These are phyloP conservation scores for Brachionus rubens DNA, from an alignment of 1,140 invertebrate genomes.

Conservation along the genomic window DNA sequence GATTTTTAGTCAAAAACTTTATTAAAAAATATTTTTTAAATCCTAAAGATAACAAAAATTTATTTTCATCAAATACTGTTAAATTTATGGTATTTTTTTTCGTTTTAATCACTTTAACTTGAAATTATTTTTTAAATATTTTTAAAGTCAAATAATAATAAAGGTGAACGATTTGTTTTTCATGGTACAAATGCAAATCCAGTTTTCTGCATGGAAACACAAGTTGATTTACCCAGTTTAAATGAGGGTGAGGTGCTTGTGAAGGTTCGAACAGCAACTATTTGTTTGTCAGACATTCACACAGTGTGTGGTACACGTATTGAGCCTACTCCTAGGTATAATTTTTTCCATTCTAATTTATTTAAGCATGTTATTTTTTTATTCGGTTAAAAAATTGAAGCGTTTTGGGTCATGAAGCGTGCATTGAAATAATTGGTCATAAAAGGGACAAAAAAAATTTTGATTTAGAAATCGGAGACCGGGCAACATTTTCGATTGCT, in stretches of 20 bases:
- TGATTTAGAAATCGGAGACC: background rate
- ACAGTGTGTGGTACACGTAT: conserved; percentile 24
- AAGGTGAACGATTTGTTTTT: conserved; percentile 1
- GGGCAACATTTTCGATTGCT: conserved; percentile 44
- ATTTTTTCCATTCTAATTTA: background rate
- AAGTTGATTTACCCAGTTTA: background rate
- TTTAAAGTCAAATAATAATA: background rate
- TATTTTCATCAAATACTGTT: no score
- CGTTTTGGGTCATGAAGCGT: conserved; percentile 45
- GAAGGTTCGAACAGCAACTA: conserved; percentile 1
- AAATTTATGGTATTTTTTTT: no score
- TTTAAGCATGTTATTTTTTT: background rate
- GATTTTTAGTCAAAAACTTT: no score
- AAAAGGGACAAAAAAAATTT: conserved; percentile 25
- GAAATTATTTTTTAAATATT: no score
- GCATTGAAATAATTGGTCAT: conserved; percentile 5
- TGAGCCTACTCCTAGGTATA: conserved; percentile 32
- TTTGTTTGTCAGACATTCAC: conserved; percentile 34
- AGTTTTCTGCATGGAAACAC: background rate
- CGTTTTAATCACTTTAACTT: no score
- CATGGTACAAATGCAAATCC: conserved; percentile 23
- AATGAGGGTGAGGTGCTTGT: conserved; percentile 26
- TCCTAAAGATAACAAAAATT: no score
- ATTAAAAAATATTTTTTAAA: no score
- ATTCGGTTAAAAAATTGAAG: background rate